Base-by-base conservation (phyloP, 2,113 vertebrate genomes). In the Nycticebus coucang region DNA sequence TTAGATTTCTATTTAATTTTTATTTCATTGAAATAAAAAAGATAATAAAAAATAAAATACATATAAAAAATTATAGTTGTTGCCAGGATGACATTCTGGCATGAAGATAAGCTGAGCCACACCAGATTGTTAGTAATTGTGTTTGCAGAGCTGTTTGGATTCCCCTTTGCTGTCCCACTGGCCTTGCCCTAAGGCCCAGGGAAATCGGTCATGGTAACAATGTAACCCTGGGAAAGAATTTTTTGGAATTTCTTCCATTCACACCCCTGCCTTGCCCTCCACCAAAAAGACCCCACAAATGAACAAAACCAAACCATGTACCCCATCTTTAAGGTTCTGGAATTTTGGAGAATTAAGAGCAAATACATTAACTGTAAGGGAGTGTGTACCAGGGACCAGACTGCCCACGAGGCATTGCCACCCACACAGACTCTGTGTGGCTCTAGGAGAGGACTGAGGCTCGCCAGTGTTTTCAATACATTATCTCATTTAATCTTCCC, bases 351-450 rank as follows among this genome's bases (percentile, higher is more conserved):
- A 87, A 59, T 75, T 69, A 60, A 4, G 15, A 74, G 28, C 50
- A 66, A 83, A 17, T n/a, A 53, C 21, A 22, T 26, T 11, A 14
- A 15, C 22, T 74, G 35, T 21, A n/a, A 24, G 74, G 59, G 62
- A 37, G 11, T 2, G 5, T 50, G 57, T 35, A 2, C n/a, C 18
- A 50, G 12, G 28, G 11, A 10, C 37, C 84, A 72, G 60, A 22
- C 26, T 7, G 4, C 19, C 35, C 24, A 2, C 13, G 53, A 41
- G 30, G 24, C 15, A 4, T 28, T n/a, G n/a, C 10, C 24, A 26
- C 14, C 30, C 59, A 12, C 0, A 2, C 2, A 8, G 30, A 28
- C 77, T 57, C 30, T 18, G 33, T 0, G 14, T 45, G 9, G 41
- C 9, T 24, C 50, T 72, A 64, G 11, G 26, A 28, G 57, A 26